These are phyloP conservation scores for Drosophila multiciliata DNA, from an alignment of 2,888 invertebrate genomes.

Conservation along the genomic window DNA sequence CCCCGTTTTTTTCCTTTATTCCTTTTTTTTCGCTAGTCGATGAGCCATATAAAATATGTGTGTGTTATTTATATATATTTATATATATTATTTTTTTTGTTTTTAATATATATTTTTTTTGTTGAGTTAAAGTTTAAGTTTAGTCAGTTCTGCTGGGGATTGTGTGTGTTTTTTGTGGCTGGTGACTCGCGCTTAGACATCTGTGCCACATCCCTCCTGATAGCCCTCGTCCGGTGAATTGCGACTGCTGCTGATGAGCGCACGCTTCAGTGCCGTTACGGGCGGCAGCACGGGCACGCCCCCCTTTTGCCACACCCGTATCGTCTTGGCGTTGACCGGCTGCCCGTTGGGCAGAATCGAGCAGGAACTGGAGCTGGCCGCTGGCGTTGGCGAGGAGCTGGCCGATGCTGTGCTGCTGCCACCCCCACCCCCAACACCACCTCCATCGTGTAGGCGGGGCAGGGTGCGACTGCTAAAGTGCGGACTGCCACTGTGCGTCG, in stretches of 20 bases:
- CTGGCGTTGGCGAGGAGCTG: slow-evolving; percentile 64
- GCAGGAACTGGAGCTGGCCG: slow-evolving; percentile 72
- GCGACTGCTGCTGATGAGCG: slow-evolving; percentile 92
- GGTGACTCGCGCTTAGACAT: slow-evolving; percentile 88
- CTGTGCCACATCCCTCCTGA: slow-evolving; percentile 96
- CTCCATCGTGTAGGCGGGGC: slow-evolving; percentile 72
- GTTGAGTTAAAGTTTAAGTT: slow-evolving; percentile 56
- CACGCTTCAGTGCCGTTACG: slow-evolving; percentile 93
- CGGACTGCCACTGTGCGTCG: slow-evolving; percentile 63
- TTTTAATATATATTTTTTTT: slow-evolving; percentile 7
- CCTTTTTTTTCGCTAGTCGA: slow-evolving; percentile 35
- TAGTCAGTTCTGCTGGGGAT: slow-evolving; percentile 76
- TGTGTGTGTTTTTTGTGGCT: slow-evolving; percentile 1
- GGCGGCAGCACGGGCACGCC: slow-evolving; percentile 93
- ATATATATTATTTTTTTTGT: slow-evolving; percentile 2
- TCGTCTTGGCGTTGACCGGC: slow-evolving; percentile 90
- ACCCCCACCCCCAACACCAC: slow-evolving; percentile 51
- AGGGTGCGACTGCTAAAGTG: slow-evolving; percentile 78
- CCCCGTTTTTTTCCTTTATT: not conserved
- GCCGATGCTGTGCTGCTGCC: slow-evolving; percentile 49
- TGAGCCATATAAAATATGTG: slow-evolving; percentile 40
- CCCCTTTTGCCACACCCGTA: slow-evolving; percentile 94
- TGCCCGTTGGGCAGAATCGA: slow-evolving; percentile 83
- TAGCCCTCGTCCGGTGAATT: slow-evolving; percentile 96
- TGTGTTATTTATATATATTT: not conserved